Conservation (phyloP, 2,113 vertebrate species). For the Bostrychus sinensis region DNA sequence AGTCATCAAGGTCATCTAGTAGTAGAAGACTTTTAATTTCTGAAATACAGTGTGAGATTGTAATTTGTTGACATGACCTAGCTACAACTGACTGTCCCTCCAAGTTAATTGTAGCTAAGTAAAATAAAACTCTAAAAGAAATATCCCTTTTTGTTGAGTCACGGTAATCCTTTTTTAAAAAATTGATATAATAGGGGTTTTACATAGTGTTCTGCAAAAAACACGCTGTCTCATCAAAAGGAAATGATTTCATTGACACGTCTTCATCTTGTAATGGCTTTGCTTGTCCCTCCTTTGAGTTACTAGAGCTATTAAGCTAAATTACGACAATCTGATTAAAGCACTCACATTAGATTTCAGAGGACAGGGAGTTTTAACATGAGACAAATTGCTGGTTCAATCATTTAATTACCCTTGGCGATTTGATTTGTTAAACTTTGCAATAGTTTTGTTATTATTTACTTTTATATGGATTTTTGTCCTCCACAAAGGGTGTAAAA, state of each 20-base stretch:
- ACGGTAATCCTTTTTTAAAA: no score
- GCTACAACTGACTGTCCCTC: no score
- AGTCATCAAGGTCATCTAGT: not conserved
- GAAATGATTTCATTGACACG: conserved; percentile 30
- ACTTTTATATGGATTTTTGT: conserved; percentile 22
- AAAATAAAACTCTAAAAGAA: no score
- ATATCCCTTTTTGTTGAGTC: no score
- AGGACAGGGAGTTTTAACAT: conserved; percentile 59
- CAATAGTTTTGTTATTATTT: conserved; percentile 40
- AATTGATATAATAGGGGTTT: no score
- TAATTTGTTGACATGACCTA: not conserved
- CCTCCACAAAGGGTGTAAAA: conserved; percentile 17
- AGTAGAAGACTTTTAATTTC: no score
- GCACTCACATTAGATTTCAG: conserved; percentile 53
- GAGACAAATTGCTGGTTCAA: conserved; percentile 62
- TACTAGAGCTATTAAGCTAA: conserved; percentile 55
- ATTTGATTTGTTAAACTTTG: conserved; percentile 62
- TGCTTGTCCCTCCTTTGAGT: conserved; percentile 29
- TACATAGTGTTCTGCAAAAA: conserved; percentile 19
- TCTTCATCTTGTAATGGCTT: conserved; percentile 39
- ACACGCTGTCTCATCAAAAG: conserved; percentile 46
- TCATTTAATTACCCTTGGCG: conserved; percentile 61
- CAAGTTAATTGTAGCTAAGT: no score
- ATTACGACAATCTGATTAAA: conserved; percentile 60
- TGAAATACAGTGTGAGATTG: not conserved